A percentile compares a stretch with the other conserved stretches of the same genome.
phyloP scores from a whole-genome alignment of 2,113 vertebrate species.

The Neopipo cinnamomea region DNA sequence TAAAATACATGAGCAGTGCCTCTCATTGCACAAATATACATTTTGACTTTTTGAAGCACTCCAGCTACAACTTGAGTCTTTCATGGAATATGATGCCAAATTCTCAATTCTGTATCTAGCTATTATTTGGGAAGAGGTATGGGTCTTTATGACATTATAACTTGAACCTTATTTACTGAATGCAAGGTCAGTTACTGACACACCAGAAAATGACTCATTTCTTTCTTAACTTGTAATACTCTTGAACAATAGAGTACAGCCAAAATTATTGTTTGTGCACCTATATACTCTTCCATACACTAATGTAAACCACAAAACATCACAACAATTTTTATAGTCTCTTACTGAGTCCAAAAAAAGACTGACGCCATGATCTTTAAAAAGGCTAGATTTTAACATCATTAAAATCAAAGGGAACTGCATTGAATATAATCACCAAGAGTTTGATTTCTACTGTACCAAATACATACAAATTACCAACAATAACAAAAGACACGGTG shows the following conservation, averaged over 20 bases:
- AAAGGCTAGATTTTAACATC: neutral
- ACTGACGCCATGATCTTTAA: neutral
- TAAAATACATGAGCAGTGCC: neutral
- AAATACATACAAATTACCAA: neutral
- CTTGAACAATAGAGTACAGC: neutral
- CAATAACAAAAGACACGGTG: neutral
- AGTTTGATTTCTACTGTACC: neutral
- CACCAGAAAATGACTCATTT: neutral
- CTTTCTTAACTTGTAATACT: neutral
- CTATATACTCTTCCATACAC: neutral
- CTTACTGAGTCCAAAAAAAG: neutral
- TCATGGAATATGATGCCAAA: neutral
- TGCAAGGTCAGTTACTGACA: slow-evolving; percentile 2
- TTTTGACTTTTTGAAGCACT: neutral
- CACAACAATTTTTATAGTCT: neutral
- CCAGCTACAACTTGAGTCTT: neutral
- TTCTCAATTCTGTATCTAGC: neutral
- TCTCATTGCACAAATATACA: neutral
- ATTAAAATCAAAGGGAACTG: neutral
- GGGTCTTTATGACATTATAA: neutral
- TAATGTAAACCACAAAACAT: neutral
- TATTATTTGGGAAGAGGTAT: neutral
- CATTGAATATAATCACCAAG: neutral
- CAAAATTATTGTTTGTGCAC: neutral
- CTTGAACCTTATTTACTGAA: neutral